Evolutionary conservation across 1,140 invertebrate species (phyloP), one percentile per base, ranked within the genome.

Genomic region (Monomorium pharaonis): DNA sequence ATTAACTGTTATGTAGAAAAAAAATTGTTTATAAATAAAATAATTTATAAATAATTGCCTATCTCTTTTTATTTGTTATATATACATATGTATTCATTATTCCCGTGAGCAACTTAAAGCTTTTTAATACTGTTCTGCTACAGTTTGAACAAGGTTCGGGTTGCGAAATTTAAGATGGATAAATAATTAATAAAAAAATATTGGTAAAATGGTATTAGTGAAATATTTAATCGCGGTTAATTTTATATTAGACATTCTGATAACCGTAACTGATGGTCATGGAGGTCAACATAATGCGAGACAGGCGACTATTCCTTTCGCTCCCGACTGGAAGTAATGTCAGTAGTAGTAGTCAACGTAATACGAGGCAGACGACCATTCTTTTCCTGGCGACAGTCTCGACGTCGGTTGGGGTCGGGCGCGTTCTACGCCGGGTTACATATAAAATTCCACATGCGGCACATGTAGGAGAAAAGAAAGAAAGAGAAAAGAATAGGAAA

Each of bases 271-370:
- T 81, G 78, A 83, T 83, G 67, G 78, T 14, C 27, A 56, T 37
- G 12, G 44, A 27, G 27, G 21, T 5, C 58, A 60, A 80, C 60
- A 69, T 85, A 74, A 72, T 44, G 37, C 21, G 12, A 49, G 33
- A 67, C 51, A 60, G 67, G 78, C 67, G 78, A 83, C 67, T 69
- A 74, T 83, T 83, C 51, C 67, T 83, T 74, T 83, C 51, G 51
- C 21, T 47, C 44, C 47, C 63, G 60, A 49, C 67, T 86, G 78
- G 33, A 56, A 86, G 85, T 84, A 86, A 75, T 47, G 72, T 54
- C 44, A 87, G 70, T 60, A 54, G 81, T 84, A 72, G 51, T 70
- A 58, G 70, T 63, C 74, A 47, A 77, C 81, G 81, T 84, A 84
- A 84, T 77, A 84, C 72, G 81, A 56, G 67, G 42, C 78, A 56